Conservation (phyloP, 2,888 invertebrate species). For the Eubasilissa splendida region DNA sequence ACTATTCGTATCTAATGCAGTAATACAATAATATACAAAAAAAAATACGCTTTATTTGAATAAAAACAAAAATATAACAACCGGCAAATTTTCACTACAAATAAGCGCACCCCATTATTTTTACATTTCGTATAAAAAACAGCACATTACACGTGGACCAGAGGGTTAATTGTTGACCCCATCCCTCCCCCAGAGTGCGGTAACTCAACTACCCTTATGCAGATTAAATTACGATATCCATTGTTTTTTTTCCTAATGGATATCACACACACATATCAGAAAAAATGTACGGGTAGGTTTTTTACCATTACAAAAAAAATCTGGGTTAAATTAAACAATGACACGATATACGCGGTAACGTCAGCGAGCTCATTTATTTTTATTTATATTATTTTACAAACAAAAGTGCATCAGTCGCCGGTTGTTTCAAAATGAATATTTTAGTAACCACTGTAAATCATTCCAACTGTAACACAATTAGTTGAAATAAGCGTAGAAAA, state of each 20-base stretch:
- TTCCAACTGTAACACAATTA: too few relatives aligned
- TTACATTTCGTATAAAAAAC: conserved; percentile 23
- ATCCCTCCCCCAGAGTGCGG: conserved; percentile 52
- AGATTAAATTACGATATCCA: conserved; percentile 56
- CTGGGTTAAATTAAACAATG: conserved; percentile 49
- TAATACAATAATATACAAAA: too few relatives aligned
- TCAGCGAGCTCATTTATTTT: conserved; percentile 54
- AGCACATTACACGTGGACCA: background rate
- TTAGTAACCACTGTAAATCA: too few relatives aligned
- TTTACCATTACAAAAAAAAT: conserved; percentile 44
- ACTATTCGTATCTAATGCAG: too few relatives aligned
- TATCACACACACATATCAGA: conserved; percentile 31
- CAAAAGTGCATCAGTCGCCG: background rate
- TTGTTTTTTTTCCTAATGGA: conserved; percentile 54
- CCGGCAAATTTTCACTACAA: conserved; percentile 34
- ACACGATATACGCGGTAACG: conserved; percentile 33
- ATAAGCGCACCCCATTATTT: conserved; percentile 23
- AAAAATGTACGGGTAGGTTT: conserved; percentile 55
- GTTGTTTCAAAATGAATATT: conserved; percentile 7
- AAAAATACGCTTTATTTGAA: background rate
- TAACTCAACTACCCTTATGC: conserved; percentile 57
- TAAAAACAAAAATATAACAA: conserved; percentile 32
- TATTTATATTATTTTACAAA: conserved; percentile 48
- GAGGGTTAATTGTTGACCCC: conserved; percentile 55
- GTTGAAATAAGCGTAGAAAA: too few relatives aligned